Conservation (phyloP, 2,888 invertebrate genomes). For the Scaeva pyrastri region DNA sequence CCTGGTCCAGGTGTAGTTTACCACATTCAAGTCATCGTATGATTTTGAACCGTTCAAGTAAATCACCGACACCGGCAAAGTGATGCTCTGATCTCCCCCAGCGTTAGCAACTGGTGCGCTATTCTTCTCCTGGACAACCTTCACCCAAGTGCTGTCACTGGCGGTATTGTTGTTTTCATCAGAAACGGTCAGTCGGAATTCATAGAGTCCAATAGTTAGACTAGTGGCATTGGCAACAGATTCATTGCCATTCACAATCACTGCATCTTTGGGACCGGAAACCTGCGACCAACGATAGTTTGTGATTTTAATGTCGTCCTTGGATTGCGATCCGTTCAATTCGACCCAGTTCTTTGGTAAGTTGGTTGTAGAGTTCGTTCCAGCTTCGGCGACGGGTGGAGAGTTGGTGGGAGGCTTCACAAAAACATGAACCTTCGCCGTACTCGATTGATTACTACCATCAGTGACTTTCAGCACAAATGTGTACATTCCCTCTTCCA, state of each 20-base stretch:
- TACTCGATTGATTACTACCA: constrained; percentile 93
- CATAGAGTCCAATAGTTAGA: constrained; percentile 93
- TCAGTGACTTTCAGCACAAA: constrained; percentile 97
- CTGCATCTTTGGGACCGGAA: constrained; percentile 87
- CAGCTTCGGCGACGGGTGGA: constrained; percentile 90
- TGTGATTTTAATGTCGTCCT: constrained; percentile 93
- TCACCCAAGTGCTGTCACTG: constrained; percentile 89
- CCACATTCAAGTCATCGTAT: constrained; percentile 93
- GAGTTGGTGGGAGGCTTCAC: constrained; percentile 95
- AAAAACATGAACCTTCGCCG: constrained; percentile 95
- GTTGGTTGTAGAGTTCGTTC: constrained; percentile 88
- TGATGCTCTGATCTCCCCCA: constrained; percentile 92
- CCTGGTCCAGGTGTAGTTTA: constrained; percentile 93
- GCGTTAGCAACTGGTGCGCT: constrained; percentile 94
- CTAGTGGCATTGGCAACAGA: constrained; percentile 91
- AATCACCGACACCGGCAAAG: constrained; percentile 90
- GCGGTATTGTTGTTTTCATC: constrained; percentile 94
- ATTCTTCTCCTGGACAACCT: constrained; percentile 95
- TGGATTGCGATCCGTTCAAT: constrained; percentile 92
- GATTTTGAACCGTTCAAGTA: constrained; percentile 93
- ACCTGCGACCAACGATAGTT: constrained; percentile 94
- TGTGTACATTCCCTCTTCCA: constrained; percentile 97
- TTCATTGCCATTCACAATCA: constrained; percentile 85
- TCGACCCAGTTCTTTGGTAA: constrained; percentile 92
- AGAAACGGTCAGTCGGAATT: constrained; percentile 91